Evolutionary conservation across 2,888 invertebrate species (phyloP), one percentile per base, ranked within the genome.

Genomic region (Alloplasta piceator): DNA sequence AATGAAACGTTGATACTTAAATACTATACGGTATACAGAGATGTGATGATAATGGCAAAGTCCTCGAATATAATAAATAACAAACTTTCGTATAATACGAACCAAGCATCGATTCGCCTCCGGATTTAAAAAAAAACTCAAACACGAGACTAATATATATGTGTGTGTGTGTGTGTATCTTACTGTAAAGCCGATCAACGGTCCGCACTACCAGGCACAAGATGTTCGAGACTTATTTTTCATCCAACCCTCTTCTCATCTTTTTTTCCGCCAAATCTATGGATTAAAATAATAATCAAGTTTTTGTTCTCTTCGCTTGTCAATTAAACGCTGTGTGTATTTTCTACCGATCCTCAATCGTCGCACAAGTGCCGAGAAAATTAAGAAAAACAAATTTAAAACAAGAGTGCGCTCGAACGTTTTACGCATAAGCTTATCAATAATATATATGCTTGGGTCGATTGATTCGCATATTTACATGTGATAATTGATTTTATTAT

Each of bases 361-460:
- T 66, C 12, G 61, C 67, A 55, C 67, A 50, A 73, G 38, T 55
- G 61, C 43, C 38, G 7, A 41, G 16, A 68, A 43, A 43, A 67
- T 14, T 6, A 61, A 58, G 4, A 9, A 70, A 38, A 14, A 60
- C 50, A 12, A 55, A 73, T 14, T 43, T 55, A 60, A 55, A 55
- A 76, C 43, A 52, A 43, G 72, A 9, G 52, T 52, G 52, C 55
- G 68, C 68, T 61, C 64, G 63, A 64, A 39, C 61, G 58, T 16
- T 60, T 80, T 83, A 80, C 83, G 81, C 87, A 85, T 52, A 66
- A 64, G 66, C 70, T 75, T 74, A 77, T 84, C 84, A 87, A 88
- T 89, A 89, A 89, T 89, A 89, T 87, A 84, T 85, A 88, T 84
- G 87, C 81, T 83, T 85, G 86, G 84, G 80, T 14, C 48, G n/a